Base-by-base conservation (phyloP, 1,140 invertebrate genomes). In the Neotoxoptera formosana region DNA sequence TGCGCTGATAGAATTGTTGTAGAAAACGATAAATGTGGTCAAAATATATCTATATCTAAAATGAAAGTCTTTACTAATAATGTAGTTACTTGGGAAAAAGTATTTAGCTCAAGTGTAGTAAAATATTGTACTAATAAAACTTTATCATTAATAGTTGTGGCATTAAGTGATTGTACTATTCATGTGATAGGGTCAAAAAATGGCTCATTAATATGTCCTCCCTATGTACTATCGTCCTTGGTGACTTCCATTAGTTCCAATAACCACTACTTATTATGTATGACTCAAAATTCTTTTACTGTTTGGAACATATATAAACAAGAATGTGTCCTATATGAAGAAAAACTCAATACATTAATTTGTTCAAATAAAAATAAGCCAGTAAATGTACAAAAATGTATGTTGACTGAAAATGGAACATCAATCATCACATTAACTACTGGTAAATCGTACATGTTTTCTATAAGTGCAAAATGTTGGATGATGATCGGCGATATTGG, bases 391-490 rank as follows among this genome's bases (percentile, higher is more conserved):
- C 95, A 95, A 90, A 96, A 96, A 91, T 96, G 96, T 94, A 95
- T 95, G n/a, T 94, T 97, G 36, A 96, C 96, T 41, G 95, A 96
- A 20, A 95, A 96, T 92, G 96, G 97, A 53, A 95, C 96, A 94
- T 97, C 97, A 3, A 95, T 97, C 93, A 95, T 97, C 90, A 96
- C 96, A 51, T 95, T 97, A 34, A 97, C 96, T 30, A 97, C 96
- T 94, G 97, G 97, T 23, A 96, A 96, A 95, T 96, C 96, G 41
- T 97, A 97, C 94, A 96, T 97, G 45, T 97, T 96, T 94, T 96
- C 96, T 94, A 94, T 95, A 90, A 96, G 97, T 94, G 95, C 97
- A 91, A 96, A 96, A 93, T 95, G 96, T 23, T 97, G 97, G 97
- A 97, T 95, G 95, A 91, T 95, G 94, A 21, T 95, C 51, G 56